Evolutionary conservation across 1,140 invertebrate species (phyloP).

Genomic region (Steinernema feltiae): DNA sequence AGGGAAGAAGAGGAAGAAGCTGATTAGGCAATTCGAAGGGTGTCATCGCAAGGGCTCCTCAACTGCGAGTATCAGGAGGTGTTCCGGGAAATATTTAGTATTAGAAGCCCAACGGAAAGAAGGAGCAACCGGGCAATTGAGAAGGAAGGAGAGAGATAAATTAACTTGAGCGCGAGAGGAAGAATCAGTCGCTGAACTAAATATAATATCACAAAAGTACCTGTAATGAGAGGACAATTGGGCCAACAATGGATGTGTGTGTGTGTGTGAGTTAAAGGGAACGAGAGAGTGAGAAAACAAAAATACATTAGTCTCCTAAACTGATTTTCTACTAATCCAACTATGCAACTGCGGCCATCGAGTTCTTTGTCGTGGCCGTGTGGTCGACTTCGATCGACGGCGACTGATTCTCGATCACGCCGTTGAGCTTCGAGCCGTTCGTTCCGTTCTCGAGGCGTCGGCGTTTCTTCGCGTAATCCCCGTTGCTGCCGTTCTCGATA

Average conservation of each 20-base stretch:
- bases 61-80: background rate
- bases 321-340: background rate
- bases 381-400: constrained; percentile 4
- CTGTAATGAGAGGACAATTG: constrained; percentile 11
- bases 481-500: background rate
- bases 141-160: background rate
- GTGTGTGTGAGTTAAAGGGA: background rate
- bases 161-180: constrained; percentile 10
- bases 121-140: constrained; percentile 4
- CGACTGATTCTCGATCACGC: background rate
- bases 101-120: background rate
- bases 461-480: background rate
- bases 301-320: constrained; percentile 7
- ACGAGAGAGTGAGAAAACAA: background rate
- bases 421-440: constrained; percentile 6
- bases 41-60: background rate
- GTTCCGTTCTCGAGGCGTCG: background rate
- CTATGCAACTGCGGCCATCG: constrained; percentile 2
- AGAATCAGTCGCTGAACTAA: background rate
- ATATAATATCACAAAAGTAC: constrained; percentile 2
- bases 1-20: background rate
- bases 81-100: background rate
- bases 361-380: constrained; percentile 7
- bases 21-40: background rate
- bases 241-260: background rate